Evolutionary conservation across 1,140 invertebrate genomes (phyloP).

Genomic region (Colletes gigas): DNA sequence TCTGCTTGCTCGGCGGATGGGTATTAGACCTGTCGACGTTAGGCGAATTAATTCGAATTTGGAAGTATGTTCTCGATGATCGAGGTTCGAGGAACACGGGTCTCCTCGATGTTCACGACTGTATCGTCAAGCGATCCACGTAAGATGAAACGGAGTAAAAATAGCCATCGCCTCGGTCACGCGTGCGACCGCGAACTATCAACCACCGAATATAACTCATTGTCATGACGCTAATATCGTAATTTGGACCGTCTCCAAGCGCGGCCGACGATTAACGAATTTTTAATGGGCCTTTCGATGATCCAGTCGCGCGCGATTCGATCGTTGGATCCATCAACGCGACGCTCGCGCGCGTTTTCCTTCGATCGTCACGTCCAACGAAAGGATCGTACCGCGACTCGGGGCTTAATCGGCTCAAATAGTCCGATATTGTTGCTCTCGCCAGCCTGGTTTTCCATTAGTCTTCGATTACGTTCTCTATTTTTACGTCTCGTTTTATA

Average conservation of each 20-base stretch:
- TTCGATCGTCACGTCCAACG: not conserved
- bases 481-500: not conserved
- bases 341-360: not conserved
- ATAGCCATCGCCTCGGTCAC: slow-evolving; percentile 32
- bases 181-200: slow-evolving; percentile 55
- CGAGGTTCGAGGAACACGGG: too few species aligned
- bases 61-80: too few species aligned
- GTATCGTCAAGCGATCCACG: slow-evolving; percentile 2
- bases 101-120: not conserved
- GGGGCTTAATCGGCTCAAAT: not conserved
- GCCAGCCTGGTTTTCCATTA: not conserved
- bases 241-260: slow-evolving; percentile 55
- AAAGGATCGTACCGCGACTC: not conserved
- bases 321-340: not conserved
- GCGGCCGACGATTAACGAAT: slow-evolving; percentile 37
- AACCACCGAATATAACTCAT: slow-evolving; percentile 57
- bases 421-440: not conserved
- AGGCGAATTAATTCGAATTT: too few species aligned
- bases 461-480: not conserved
- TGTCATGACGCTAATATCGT: slow-evolving; percentile 55
- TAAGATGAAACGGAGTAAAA: slow-evolving; percentile 26
- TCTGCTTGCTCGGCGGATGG: too few species aligned
- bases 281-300: slow-evolving; percentile 24
- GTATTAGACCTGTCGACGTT: too few species aligned
- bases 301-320: not conserved